Evolutionary conservation across 2,113 vertebrate genomes (phyloP), one percentile per base, ranked within the genome.

Genomic region (Dicerorhinus sumatrensis): DNA sequence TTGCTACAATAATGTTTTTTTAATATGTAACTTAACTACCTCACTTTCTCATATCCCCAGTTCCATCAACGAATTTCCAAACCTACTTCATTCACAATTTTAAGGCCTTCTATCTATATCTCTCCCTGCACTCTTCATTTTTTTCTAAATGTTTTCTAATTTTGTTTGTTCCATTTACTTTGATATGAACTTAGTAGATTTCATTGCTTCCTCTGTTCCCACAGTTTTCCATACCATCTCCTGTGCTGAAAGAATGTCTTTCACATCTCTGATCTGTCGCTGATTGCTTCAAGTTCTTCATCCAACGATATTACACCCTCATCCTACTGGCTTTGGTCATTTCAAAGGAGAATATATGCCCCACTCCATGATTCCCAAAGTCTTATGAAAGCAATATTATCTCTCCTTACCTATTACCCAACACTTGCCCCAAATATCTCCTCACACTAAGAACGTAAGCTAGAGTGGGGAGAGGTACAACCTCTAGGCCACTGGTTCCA

Each of bases 101-200:
- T 93, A 93, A 58, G 46, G 39, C 42, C 29, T 12, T 62, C 63
- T 95, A 8, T 91, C 46, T 73, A 2, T 70, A 33, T 79, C 6
- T 85, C 21, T 80, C 39, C 82, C 25, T 84, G 31, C 12, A 73
- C 84, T 94, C 48, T 86, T 97, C 46, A 85, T 42, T 95, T 89
- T 46, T 93, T 85, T 81, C 67, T 93, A 67, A 93, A 51, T 86
- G 54, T 90, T 95, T 95, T 95, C 20, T 80, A 42, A 67, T 91
- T 73, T 86, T 91, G 17, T 58, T 91, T 82, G 42, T 86, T 69
- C 29, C 18, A 20, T 73, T 89, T 89, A 72, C 46, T 88, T 76
- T 86, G n/a, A 76, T 79, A 20, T 29, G 3, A 21, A 95, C 17
- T 63, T 84, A 84, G 75, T 81, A 69, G 88, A 42, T 76, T 91